Evolutionary conservation across 2,113 vertebrate species (phyloP).

Genomic region (Hymenochirus boettgeri): DNA sequence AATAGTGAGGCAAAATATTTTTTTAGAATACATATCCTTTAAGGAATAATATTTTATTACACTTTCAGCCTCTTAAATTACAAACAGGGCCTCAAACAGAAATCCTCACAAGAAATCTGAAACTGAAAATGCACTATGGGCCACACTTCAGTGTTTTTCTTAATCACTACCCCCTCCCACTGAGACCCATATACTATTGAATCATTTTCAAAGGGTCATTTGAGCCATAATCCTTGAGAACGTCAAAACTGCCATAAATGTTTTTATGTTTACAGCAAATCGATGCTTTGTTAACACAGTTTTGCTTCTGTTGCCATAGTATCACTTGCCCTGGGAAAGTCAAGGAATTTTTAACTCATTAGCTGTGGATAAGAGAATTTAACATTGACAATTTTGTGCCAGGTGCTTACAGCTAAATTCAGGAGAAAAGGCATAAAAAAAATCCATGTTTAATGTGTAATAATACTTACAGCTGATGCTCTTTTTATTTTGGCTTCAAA

Average conservation of each 20-base stretch:
- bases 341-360: background rate
- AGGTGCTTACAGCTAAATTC: slow-evolving; percentile 10
- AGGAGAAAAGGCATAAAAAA: no score
- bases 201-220: slow-evolving; percentile 32
- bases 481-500: no score
- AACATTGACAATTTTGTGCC: no score
- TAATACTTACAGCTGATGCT: no score
- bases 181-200: slow-evolving; percentile 17
- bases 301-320: slow-evolving; percentile 5
- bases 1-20: no score
- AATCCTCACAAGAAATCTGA: background rate
- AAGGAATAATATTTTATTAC: no score
- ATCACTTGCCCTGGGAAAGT: background rate
- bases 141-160: slow-evolving; percentile 13
- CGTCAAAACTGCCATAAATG: slow-evolving; percentile 39
- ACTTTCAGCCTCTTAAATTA: no score
- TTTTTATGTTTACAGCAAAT: slow-evolving; percentile 42
- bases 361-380: background rate
- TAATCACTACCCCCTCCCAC: slow-evolving; percentile 19
- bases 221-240: slow-evolving; percentile 25
- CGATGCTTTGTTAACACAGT: slow-evolving; percentile 37
- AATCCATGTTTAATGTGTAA: no score
- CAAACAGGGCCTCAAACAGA: background rate
- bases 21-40: no score
- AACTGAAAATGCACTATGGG: background rate